phyloP scores from a whole-genome alignment of 2,113 vertebrate genomes.

The Channa maculata region DNA sequence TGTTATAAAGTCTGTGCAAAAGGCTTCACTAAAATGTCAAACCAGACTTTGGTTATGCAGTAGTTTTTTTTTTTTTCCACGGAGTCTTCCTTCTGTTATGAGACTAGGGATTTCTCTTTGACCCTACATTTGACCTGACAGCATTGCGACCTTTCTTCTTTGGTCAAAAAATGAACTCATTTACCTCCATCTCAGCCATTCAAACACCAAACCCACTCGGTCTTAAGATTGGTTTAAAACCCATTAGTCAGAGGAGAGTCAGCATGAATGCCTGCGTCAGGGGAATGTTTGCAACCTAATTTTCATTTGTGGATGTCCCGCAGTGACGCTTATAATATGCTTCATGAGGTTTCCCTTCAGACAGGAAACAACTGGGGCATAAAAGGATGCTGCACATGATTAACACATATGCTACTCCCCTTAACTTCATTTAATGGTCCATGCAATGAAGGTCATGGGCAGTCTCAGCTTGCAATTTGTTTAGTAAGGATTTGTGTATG shows the following conservation, averaged over 20 bases:
- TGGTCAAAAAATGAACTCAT: conserved; percentile 61
- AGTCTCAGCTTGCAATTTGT: conserved; percentile 30
- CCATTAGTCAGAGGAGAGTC: conserved; percentile 71
- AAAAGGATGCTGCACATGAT: conserved; percentile 41
- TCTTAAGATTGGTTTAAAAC: conserved; percentile 50
- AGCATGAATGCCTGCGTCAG: conserved; percentile 37
- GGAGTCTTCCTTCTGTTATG: conserved; percentile 35
- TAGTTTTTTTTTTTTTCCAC: conserved; percentile 49
- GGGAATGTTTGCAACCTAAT: conserved; percentile 42
- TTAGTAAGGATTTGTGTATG: conserved; percentile 54
- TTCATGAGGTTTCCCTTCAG: conserved; percentile 49
- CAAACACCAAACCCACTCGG: conserved; percentile 44
- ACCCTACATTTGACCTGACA: conserved; percentile 48
- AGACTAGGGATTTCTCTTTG: conserved; percentile 57
- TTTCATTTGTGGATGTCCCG: conserved; percentile 60
- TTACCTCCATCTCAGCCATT: conserved; percentile 49
- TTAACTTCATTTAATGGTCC: conserved; percentile 50
- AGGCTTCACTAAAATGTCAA: conserved; percentile 55
- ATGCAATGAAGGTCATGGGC: conserved; percentile 37
- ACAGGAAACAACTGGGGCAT: conserved; percentile 48
- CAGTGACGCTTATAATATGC: conserved; percentile 30
- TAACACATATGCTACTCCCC: conserved; percentile 46
- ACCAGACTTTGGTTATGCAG: conserved; percentile 38
- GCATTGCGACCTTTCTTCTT: conserved; percentile 36
- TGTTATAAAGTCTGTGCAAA: conserved; percentile 31